phyloP scores from a whole-genome alignment of 2,113 vertebrate genomes.

The Pterocles orientalis region DNA sequence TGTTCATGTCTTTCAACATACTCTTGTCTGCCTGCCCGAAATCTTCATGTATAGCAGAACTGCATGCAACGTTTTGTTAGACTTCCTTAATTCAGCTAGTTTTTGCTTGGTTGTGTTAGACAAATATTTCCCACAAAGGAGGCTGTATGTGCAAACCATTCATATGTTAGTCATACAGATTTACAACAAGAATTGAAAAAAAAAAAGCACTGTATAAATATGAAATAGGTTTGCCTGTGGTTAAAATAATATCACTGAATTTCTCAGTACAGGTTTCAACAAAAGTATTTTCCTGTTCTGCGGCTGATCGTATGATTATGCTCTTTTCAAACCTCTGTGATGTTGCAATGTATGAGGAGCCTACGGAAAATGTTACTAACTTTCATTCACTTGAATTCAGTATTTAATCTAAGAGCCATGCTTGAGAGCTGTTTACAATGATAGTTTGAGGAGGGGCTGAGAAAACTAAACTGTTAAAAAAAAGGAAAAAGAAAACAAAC shows the following conservation, averaged over 20 bases:
- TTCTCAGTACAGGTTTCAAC: not conserved
- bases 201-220: not conserved
- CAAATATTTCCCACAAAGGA: not conserved
- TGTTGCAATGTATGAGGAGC: not conserved
- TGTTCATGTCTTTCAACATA: not conserved
- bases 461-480: not conserved
- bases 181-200: not conserved
- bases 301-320: not conserved
- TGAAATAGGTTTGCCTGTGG: not conserved
- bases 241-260: not conserved
- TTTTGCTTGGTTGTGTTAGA: not conserved
- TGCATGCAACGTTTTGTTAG: not conserved
- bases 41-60: not conserved
- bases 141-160: not conserved
- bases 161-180: not conserved
- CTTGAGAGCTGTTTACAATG: not conserved
- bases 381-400: not conserved
- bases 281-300: not conserved
- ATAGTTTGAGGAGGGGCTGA: not conserved
- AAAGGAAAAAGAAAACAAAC: not conserved
- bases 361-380: not conserved
- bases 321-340: not conserved
- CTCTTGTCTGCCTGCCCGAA: not conserved
- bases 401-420: not conserved
- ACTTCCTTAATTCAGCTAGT: not conserved